These are phyloP conservation scores for Drosophila kokeensis DNA, from an alignment of 2,888 invertebrate genomes.

Conservation along the genomic window DNA sequence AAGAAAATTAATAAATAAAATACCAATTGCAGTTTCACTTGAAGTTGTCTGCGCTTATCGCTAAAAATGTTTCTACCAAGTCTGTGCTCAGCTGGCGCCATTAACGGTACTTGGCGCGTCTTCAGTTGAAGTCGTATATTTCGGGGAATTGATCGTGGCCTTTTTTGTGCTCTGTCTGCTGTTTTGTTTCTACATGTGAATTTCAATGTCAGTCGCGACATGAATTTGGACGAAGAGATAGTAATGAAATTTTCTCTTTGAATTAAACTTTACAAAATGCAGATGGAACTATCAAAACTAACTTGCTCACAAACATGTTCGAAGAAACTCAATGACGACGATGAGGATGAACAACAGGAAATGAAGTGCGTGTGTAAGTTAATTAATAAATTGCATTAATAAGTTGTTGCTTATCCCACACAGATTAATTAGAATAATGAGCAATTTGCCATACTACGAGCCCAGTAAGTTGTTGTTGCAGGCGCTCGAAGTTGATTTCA, in stretches of 20 bases:
- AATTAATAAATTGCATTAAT: neutral
- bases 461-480: constrained; percentile 38
- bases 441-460: constrained; percentile 24
- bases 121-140: neutral
- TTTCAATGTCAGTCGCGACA: constrained; percentile 1
- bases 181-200: constrained; percentile 5
- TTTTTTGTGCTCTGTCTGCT: neutral
- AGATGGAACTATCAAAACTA: constrained; percentile 19
- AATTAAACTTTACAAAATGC: neutral
- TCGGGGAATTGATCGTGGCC: neutral
- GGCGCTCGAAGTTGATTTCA: constrained; percentile 45
- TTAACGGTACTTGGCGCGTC: constrained; percentile 36
- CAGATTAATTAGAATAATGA: constrained; percentile 34
- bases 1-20: neutral
- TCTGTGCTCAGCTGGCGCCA: constrained; percentile 23
- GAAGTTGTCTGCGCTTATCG: constrained; percentile 21
- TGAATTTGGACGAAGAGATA: neutral
- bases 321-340: constrained; percentile 2
- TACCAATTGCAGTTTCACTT: neutral
- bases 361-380: constrained; percentile 17
- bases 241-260: too few relatives aligned
- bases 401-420: neutral
- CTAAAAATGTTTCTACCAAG: neutral
- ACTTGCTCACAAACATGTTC: neutral
- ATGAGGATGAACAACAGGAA: constrained; percentile 14